Base-by-base conservation (phyloP, 2,888 invertebrate genomes). In the Cecidostiba fungosa region DNA sequence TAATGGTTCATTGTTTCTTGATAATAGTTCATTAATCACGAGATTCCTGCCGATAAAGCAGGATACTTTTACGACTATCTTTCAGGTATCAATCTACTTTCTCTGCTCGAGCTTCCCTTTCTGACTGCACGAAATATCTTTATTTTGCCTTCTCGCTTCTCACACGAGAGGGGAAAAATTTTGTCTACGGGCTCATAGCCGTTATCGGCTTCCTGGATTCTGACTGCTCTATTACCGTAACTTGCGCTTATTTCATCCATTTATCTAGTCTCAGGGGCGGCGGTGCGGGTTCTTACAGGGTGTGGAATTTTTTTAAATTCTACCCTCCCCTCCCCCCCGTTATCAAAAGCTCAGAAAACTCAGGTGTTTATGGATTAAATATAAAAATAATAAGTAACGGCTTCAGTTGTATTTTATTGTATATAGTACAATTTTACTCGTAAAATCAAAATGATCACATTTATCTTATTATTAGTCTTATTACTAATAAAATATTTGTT, bases 61-160 rank as follows among this genome's bases (percentile, higher is more conserved):
- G 26, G 66, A 82, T 62, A 73, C 80, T 87, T 80, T 77, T 77
- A 76, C 77, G 26, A 54, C 74, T 83, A 85, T 85, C 80, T 73
- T 81, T 81, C 81, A 80, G 83, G 26, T 85, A 87, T 87, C 87
- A 87, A 85, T 87, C 85, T 76, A 83, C 87, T 85, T 85, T 87
- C 87, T 85, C 85, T 79, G 62, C 54, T 10, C 36, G 23, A 81
- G 19, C 47, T 72, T 32, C 80, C 54, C 39, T 29, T 43, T 29
- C 81, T 39, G 29, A 43, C 69, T 10, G 23, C 29, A n/a, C 8
- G 66, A 74, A 86, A 84, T 84, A 78, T 86, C 78, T 84, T 84
- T 79, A 86, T 86, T 86, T 83, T 83, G 10, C 54, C 82, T 26
- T 29, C 47, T 74, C 23, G 19, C 23, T n/a, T 73, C 84, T 79